Evolutionary conservation across 1,140 invertebrate species (phyloP), one percentile per base, ranked within the genome.

Genomic region (Eupeodes corollae): DNA sequence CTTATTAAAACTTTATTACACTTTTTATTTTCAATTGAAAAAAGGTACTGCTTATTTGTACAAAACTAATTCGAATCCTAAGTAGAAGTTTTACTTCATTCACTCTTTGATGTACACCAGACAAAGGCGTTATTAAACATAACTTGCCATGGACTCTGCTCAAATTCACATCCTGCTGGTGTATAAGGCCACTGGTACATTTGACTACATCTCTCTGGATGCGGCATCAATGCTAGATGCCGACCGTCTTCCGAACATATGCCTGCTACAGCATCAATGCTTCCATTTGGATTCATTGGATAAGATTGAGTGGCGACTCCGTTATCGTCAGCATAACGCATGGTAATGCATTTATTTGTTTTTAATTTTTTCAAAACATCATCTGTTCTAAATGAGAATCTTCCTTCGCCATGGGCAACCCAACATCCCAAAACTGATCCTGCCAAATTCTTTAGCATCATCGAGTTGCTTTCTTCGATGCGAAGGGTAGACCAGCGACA

Each of bases 191-290:
- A 90, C 69, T 94, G 90, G 84, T 88, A 93, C 50, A 78, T 78
- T 52, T 84, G 69, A 18, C 83, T 79, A 52, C 86, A 90, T 39
- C 95, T 76, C 71, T 99, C 95, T 0, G 95, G 94, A 75, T 99
- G 95, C 12, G 95, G 95, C 95, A 99, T 98, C 75, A 98, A 82
- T 0, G 92, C 94, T 48, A 98, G 73, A 72, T 98, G 93, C 19
- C 93, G 79, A 1, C 94, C 95, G 73, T 97, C 82, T 6, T 57
- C 48, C 0, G 92, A 97, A 57, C 88, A 91, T 41, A 98, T 68
- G 14, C 84, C 92, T 38, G 93, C 93, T 45, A 96, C 78, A 16
- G 88, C 88, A 45, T 75, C 80, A 75, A 71, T 46, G 64, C 61
- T 59, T 43, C 93, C 93, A 72, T 97, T 98, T 2, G 92, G 93